Base-by-base conservation (phyloP, 2,888 invertebrate genomes). In the Phasia obesa region DNA sequence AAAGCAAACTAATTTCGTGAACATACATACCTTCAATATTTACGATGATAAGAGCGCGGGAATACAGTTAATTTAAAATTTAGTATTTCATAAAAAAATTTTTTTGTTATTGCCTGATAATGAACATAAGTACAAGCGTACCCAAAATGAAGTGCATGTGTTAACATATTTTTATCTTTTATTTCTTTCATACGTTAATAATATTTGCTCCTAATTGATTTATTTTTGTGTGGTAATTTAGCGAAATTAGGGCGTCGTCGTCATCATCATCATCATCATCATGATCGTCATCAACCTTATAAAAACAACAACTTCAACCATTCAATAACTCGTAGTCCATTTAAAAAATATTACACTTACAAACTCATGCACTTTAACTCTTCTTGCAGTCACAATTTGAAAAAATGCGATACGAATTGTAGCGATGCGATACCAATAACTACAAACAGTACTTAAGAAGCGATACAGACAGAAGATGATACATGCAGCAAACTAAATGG, bases 171-270 rank as follows among this genome's bases (percentile, higher is more conserved):
- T 73, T 27, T 59, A 42, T 59, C 53, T 60, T 51, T 57, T n/a
- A 5, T 55, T 53, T 59, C 25, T 11, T 73, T 35, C 53, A 47
- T 71, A 49, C 44, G 19, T n/a, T 47, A 59, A 69, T 77, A 69
- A 57, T 51, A 74, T 82, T 77, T 78, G 57, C 77, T 78, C 67
- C 62, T 83, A 83, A 83, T 83, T 83, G 79, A 83, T 69, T 73
- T 82, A 74, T 79, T 78, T 35, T 78, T 82, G 62, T 81, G 64
- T 71, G 75, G 83, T 76, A 83, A 83, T 83, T 83, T 79, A 67
- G 75, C 65, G 57, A 83, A 83, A 83, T 79, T 79, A 83, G 83
- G 83, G 83, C 83, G 83, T 83, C 71, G 67, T 79, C 83, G 35
- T 64, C 70, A 44, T 67, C 59, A 74, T 57, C 65, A 73, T 31